A percentile compares a stretch with the other conserved stretches of the same genome.
Evolutionary conservation across 2,888 invertebrate species (phyloP).

Genomic region (Apamea anceps): DNA sequence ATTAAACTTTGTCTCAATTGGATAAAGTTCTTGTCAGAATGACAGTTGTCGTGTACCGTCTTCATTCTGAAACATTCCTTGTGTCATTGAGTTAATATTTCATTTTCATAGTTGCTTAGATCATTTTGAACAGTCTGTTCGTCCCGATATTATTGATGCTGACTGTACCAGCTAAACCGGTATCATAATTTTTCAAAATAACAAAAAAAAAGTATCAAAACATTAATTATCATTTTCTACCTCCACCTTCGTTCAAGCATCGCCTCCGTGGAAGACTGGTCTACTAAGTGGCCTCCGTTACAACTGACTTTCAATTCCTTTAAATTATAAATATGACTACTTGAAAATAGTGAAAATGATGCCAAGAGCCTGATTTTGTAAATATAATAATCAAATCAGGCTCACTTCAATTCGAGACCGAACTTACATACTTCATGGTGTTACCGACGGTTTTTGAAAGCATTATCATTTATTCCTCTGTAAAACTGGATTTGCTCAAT

Average conservation of each 20-base stretch:
- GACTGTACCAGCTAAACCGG: not conserved
- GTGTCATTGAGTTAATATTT: too few species aligned
- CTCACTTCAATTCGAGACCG: conserved; percentile 13
- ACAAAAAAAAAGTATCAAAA: too few species aligned
- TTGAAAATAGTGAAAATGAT: conserved; percentile 55
- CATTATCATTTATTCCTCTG: not conserved
- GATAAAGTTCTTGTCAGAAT: too few species aligned
- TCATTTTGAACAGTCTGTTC: too few species aligned
- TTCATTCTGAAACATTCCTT: too few species aligned
- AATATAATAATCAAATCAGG: conserved; percentile 53
- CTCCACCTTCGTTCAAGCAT: not conserved
- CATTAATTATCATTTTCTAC: not conserved
- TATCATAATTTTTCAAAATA: not conserved
- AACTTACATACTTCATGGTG: conserved; percentile 47
- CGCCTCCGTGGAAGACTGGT: not conserved
- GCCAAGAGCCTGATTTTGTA: conserved; percentile 48
- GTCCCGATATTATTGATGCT: too few species aligned
- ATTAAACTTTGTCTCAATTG: too few species aligned
- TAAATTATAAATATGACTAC: not conserved
- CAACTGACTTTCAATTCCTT: conserved; percentile 10
- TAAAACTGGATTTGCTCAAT: not conserved
- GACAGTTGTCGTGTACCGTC: too few species aligned
- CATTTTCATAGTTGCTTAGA: too few species aligned
- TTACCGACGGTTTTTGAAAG: conserved; percentile 31
- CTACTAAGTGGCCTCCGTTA: conserved; percentile 21